Evolutionary conservation across 2,113 vertebrate genomes (phyloP), one percentile per base, ranked within the genome.

Genomic region (Heterocephalus glaber): DNA sequence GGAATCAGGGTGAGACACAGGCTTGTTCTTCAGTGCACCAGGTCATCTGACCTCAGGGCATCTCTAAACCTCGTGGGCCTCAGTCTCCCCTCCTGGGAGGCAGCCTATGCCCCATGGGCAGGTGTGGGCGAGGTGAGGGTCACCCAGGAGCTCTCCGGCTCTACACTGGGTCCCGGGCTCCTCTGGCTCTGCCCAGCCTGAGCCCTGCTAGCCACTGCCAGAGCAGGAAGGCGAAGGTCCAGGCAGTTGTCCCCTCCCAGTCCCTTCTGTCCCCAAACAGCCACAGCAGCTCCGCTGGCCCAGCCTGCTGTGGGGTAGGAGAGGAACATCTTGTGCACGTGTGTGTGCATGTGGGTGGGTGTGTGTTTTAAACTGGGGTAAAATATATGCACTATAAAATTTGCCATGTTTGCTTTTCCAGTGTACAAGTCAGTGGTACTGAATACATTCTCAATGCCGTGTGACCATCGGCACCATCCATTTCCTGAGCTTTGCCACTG

Each of bases 101-200:
- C 9, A 19, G 35, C 54, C 44, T 77, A 52, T 19, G 70, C 52
- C 30, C 94, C 41, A 30, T 0, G 41, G 10, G 12, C 58, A 10
- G 72, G 17, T 28, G 5, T 4, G 4, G 47, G 8, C 2, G 1
- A 58, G 9, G 11, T 2, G 38, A 30, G 3, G 0, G 52, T 5
- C 47, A 49, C 28, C 49, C 5, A 6, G 70, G 0, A 4, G 8
- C 52, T 26, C 56, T 35, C 38, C 22, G 47, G 87, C 22, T 56
- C 47, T 28, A 28, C 63, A 1, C 30, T 5, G 58, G 49, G 61
- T 8, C 33, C 14, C 1, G 4, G 86, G 65, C 28, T 26, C 68
- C 44, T n/a, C 5, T 44, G 20, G 44, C 12, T 44, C 68, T 14
- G 12, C 38, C 17, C 0, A 1, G 0, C 26, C 47, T 77, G 82